Base-by-base conservation (phyloP, 1,140 invertebrate species). In the Drosophila serrata region DNA sequence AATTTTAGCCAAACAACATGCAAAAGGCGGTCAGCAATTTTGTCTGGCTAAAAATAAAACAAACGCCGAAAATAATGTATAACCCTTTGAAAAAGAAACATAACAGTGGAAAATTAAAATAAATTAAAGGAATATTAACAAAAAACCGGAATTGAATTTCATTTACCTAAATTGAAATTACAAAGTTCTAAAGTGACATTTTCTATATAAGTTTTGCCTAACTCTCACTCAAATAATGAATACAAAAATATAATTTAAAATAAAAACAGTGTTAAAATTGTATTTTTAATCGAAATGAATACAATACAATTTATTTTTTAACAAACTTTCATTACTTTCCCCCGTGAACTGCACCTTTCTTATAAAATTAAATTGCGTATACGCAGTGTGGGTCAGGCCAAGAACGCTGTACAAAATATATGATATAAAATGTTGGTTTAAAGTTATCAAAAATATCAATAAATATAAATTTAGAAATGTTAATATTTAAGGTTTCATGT, bases 11-110 rank as follows among this genome's bases (percentile, higher is more conserved):
- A 49, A 24, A 24, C 24, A 24, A 85, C 81, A 84, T 55, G 58
- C 55, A 62, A 68, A 85, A 80, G 78, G 81, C 77, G 81, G 75
- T 49, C 80, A 74, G 62, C 19, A 48, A 46, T 29, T 37, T 35
- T 29, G 42, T 57, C 29, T 39, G 59, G 45, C 64, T 59, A 49
- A 45, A 45, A 73, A 59, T 48, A 61, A 64, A 55, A 37, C 11
- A 24, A 8, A 15, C 17, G 11, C 55, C 6, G 15, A 60, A 63
- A 42, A 56, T 39, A 39, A 56, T 56, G 11, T n/a, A n/a, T 15
- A 24, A 1, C 3, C 15, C 9, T 48, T 29, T 3, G 7, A 19
- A 35, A 35, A 35, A 31, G 19, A 33, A 51, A 19, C 29, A 13
- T 5, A 4, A 33, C 11, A 51, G 29, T 51, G 11, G 0, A 19